A percentile compares a stretch with the other conserved stretches of the same genome.
Evolutionary conservation across 2,797 vertebrate genomes (phyloP).

Genomic region (Rousettus madagascariensis): DNA sequence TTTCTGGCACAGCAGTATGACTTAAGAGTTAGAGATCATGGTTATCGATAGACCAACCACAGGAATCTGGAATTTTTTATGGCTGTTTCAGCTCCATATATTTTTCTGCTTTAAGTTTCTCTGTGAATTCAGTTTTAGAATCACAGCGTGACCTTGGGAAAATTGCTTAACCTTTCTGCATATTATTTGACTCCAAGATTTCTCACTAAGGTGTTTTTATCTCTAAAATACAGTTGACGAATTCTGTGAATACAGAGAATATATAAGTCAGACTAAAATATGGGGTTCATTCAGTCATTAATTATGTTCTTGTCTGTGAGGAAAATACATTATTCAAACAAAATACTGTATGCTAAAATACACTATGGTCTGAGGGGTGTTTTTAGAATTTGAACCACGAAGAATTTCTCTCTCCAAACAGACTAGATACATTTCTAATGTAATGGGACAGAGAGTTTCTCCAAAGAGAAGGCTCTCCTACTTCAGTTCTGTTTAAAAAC

Average conservation of each 20-base stretch:
- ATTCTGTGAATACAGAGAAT: background rate
- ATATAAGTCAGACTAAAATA: background rate
- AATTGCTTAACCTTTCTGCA: background rate
- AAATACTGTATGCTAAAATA: background rate
- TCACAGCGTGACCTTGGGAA: background rate
- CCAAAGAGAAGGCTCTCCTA: background rate
- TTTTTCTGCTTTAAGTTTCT: slow-evolving; percentile 39
- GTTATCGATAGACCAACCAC: background rate
- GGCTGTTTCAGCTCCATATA: background rate
- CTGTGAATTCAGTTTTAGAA: background rate
- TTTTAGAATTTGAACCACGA: background rate
- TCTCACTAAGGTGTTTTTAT: background rate
- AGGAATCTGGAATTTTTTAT: background rate
- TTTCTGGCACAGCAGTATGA: background rate
- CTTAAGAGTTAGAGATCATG: background rate
- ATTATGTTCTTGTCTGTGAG: background rate
- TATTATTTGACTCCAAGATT: background rate
- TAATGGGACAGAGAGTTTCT: background rate
- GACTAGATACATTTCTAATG: background rate
- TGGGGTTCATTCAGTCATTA: background rate
- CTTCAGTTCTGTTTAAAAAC: background rate
- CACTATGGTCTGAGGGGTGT: background rate
- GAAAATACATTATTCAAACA: background rate
- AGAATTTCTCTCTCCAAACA: background rate
- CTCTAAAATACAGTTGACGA: background rate